Evolutionary conservation across 1,140 invertebrate genomes (phyloP), one percentile per base, ranked within the genome.

Genomic region (Drosophila kurseongensis): DNA sequence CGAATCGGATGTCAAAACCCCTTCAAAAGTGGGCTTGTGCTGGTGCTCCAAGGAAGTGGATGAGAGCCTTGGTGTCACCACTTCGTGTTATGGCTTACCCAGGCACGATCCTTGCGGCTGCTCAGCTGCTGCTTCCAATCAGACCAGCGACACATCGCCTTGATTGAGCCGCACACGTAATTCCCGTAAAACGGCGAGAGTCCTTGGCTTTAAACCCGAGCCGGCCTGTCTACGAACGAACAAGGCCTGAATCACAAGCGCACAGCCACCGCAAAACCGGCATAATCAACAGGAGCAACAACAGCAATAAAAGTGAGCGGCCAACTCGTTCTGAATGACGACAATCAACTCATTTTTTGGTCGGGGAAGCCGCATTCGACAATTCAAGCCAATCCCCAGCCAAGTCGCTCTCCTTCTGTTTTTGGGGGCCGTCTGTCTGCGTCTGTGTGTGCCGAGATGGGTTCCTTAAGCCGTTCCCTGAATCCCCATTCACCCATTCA

Each of bases 301-400:
- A 35, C 40, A 61, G 38, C 62, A 82, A 75, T 66, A 72, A 71
- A 60, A 71, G 56, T 66, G 67, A 84, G 66, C 55, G 56, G 58
- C 63, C 58, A 66, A 60, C 59, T 63, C 74, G 60, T 75, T 62
- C 55, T 79, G 71, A 86, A 88, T 86, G 83, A 56, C 83, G 75
- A 85, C 82, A 82, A 85, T 86, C 83, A 86, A 83, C 83, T 83
- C 71, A 82, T 78, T 82, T 88, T 82, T 74, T 57, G 75, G 12
- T 2, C 10, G 23, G 13, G 7, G 23, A n/a, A 65, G 62, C 38
- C 52, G 38, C 75, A 75, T 56, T 59, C 75, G 68, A 78, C 51
- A 69, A 78, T 68, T 60, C 45, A 75, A 60, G 54, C 63, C 75
- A 75, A 78, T 60, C 71, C 58, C 38, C 55, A 80, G 32, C 18